These are phyloP conservation scores for Crotophaga sulcirostris DNA, from an alignment of 2,113 vertebrate species.

Conservation along the genomic window DNA sequence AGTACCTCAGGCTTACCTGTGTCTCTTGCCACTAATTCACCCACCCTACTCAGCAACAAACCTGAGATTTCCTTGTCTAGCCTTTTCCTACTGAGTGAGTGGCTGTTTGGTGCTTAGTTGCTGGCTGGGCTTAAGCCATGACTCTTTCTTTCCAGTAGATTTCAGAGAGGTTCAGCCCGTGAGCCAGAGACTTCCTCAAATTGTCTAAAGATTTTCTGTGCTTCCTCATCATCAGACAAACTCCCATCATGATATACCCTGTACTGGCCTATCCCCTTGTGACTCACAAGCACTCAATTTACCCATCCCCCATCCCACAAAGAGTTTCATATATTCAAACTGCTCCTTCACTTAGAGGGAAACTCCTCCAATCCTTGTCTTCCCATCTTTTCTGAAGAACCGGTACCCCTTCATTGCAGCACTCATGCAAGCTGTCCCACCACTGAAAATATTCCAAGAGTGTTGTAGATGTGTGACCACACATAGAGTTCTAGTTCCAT, in stretches of 20 bases:
- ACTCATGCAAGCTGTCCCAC: neutral
- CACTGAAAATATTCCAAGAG: neutral
- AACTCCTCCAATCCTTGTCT: neutral
- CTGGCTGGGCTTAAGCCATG: too few relatives aligned
- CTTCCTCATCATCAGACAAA: neutral
- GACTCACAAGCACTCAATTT: neutral
- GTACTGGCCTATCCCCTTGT: neutral
- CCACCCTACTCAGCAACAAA: neutral
- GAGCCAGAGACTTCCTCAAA: neutral
- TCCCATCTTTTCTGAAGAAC: neutral
- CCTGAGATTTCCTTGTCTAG: neutral
- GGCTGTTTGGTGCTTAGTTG: neutral
- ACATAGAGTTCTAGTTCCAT: neutral
- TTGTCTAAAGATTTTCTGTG: neutral
- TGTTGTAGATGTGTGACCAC: neutral
- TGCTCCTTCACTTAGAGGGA: neutral
- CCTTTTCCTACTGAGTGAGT: neutral
- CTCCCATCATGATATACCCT: neutral
- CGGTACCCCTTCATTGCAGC: neutral
- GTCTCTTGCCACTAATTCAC: neutral
- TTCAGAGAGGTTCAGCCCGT: neutral
- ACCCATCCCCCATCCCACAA: neutral
- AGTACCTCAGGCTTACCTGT: neutral
- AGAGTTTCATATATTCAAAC: neutral
- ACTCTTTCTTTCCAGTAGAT: neutral